These are phyloP conservation scores for Tachuris rubrigastra DNA, from an alignment of 2,113 vertebrate species.

Conservation along the genomic window DNA sequence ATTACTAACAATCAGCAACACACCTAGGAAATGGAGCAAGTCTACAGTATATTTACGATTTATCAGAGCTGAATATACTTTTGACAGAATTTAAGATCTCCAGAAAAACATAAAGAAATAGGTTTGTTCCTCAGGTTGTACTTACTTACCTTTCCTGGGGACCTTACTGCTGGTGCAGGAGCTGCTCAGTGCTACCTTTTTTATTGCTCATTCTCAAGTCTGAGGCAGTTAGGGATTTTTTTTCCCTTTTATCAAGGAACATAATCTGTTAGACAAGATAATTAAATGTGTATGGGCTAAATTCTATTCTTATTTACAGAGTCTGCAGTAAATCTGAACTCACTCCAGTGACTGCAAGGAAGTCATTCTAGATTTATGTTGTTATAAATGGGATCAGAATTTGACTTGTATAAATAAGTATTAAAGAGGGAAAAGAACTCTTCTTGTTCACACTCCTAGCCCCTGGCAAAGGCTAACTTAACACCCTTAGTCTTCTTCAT, in stretches of 20 bases:
- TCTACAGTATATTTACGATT: slow-evolving; percentile 65
- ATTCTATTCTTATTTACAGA: slow-evolving; percentile 42
- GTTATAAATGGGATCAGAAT: slow-evolving; percentile 52
- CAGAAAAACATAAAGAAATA: slow-evolving; percentile 64
- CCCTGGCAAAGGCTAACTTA: slow-evolving; percentile 15
- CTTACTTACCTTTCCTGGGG: slow-evolving; percentile 25
- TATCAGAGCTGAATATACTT: slow-evolving; percentile 63
- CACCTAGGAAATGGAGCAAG: slow-evolving; percentile 69
- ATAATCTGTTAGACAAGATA: slow-evolving; percentile 39
- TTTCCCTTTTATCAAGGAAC: neutral
- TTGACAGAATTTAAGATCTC: slow-evolving; percentile 67
- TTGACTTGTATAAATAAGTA: slow-evolving; percentile 47
- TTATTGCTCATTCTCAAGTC: slow-evolving; percentile 36
- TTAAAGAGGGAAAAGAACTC: slow-evolving; percentile 9
- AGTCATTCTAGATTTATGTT: slow-evolving; percentile 36
- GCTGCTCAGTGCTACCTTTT: slow-evolving; percentile 28
- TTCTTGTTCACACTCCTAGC: neutral
- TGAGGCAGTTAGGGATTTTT: neutral
- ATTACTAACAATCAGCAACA: slow-evolving; percentile 71
- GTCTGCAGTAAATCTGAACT: slow-evolving; percentile 44
- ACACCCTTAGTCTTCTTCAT: neutral
- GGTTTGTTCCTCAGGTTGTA: slow-evolving; percentile 55
- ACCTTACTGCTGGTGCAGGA: slow-evolving; percentile 10
- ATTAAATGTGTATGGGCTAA: neutral
- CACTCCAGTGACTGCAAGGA: neutral